Conservation (phyloP, 2,888 invertebrate species). For the Sminthurinus aureus region DNA sequence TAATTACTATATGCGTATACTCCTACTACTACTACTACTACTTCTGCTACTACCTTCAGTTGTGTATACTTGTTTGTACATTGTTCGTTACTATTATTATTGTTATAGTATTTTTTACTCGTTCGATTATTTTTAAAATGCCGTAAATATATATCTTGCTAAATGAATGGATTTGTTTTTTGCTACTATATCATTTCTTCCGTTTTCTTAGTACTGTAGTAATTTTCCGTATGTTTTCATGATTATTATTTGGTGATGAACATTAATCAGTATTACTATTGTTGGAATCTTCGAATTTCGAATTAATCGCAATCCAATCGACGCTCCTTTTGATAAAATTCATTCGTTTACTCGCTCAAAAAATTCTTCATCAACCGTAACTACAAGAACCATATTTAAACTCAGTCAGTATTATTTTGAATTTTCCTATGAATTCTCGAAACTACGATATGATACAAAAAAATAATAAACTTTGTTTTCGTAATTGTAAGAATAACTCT, state of each 20-base stretch:
- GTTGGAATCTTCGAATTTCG: neutral
- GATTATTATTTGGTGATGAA: neutral
- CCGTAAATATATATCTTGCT: constrained; percentile 9
- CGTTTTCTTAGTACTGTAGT: neutral
- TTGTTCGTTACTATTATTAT: constrained; percentile 5
- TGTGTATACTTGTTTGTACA: constrained; percentile 19
- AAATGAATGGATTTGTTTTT: neutral
- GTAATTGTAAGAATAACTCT: neutral
- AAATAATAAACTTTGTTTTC: neutral
- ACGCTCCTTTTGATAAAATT: neutral
- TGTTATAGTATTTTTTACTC: neutral
- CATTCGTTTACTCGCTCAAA: neutral
- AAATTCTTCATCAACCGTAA: neutral
- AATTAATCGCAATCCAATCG: neutral
- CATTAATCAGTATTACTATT: neutral
- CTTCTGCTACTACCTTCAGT: constrained; percentile 47
- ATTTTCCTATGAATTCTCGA: neutral
- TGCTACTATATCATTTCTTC: constrained; percentile 4
- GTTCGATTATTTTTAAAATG: neutral
- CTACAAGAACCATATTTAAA: neutral
- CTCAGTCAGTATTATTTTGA: neutral
- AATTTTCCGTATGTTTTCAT: too few relatives aligned
- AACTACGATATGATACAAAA: neutral
- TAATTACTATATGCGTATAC: too few relatives aligned
- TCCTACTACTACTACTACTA: constrained; percentile 33